Evolutionary conservation across 2,113 vertebrate species (phyloP), one percentile per base, ranked within the genome.

Genomic region (Varanus komodoensis): DNA sequence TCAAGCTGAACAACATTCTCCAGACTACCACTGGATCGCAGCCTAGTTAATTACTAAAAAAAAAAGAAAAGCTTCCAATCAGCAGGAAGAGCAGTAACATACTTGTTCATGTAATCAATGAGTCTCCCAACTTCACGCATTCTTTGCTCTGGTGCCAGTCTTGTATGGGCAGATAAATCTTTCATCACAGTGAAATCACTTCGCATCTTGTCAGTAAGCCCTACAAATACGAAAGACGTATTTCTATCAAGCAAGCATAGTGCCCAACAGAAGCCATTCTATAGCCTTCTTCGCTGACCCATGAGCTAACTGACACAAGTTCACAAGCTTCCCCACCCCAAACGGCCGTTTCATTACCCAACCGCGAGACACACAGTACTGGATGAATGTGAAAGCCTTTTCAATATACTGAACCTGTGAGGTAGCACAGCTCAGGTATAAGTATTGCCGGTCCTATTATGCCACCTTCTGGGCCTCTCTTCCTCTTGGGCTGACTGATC

Each of bases 131-230:
- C 97, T 90, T 98, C 98, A 0, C 73, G 91, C 90, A 98, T 97
- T 90, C 98, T 97, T 89, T 98, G 97, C 44, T 98, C 98, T 0
- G 99, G 99, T 0, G 93, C 94, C 83, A 99, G 95, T 89, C 97
- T 97, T 0, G 99, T 99, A 88, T 99, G 98, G 3, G n/a, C 2
- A 2, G 96, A 95, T 90, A 99, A 90, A 91, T 99, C 99, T 48
- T 97, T 99, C 99, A 99, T 99, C 92, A 99, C 97, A 1, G 54
- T 97, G 92, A 98, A 98, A 93, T 99, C 99, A 1, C 44, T 95
- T 3, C 99, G 97, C 98, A 99, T 99, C 94, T 97, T 99, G 75
- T 99, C 98, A 0, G 98, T 99, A 85, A 99, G 92, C 4, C 99
- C 99, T 99, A 95, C 57, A 3, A 93, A 87, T 17, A 27, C 23